Percentiles rank a stretch among this genome's conserved stretches.
These are phyloP conservation scores for Homarus gammarus DNA, from an alignment of 2,888 invertebrate genomes.

Conservation along the genomic window DNA sequence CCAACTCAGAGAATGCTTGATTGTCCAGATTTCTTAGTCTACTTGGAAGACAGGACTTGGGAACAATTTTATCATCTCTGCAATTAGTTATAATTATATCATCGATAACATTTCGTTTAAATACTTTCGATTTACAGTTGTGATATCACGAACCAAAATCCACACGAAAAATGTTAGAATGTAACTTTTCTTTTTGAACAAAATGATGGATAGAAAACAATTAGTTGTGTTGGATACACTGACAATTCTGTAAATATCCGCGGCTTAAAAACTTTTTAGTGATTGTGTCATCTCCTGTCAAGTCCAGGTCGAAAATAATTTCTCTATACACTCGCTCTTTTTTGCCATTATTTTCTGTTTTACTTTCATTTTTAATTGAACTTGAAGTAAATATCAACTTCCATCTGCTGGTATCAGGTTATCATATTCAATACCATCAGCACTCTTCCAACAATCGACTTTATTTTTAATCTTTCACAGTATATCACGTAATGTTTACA, in stretches of 20 bases:
- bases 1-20: too few species aligned
- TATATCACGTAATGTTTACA: background rate
- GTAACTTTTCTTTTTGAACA: too few species aligned
- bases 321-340: conserved; percentile 8
- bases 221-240: background rate
- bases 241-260: background rate
- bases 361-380: conserved; percentile 26
- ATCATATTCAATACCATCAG: conserved; percentile 7
- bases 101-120: too few species aligned
- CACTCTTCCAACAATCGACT: background rate
- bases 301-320: conserved; percentile 35
- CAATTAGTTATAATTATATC: too few species aligned
- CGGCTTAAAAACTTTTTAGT: conserved; percentile 16
- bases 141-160: too few species aligned
- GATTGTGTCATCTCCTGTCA: conserved; percentile 55
- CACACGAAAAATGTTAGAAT: too few species aligned
- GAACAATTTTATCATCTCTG: too few species aligned
- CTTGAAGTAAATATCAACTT: conserved; percentile 42
- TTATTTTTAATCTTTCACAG: conserved; percentile 12
- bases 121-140: too few species aligned
- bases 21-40: too few species aligned
- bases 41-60: too few species aligned
- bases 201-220: background rate
- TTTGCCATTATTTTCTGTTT: background rate
- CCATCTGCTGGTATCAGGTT: conserved; percentile 8